These are phyloP conservation scores for Cathartes aura DNA, from an alignment of 2,113 vertebrate species.

Conservation along the genomic window DNA sequence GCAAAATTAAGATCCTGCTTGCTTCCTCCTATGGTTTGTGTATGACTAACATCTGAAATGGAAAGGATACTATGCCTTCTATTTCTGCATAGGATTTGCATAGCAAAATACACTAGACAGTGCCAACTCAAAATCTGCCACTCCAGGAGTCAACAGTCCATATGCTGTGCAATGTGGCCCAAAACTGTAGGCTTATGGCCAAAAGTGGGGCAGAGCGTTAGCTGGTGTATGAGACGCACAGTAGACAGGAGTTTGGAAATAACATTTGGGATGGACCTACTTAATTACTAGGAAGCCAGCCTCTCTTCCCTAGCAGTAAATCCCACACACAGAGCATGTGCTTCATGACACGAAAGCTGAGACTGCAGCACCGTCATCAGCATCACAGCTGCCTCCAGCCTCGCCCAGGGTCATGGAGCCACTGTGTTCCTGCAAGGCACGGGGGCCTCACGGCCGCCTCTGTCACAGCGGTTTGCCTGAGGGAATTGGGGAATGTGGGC, in stretches of 20 bases:
- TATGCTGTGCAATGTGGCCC: too few relatives aligned
- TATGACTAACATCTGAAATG: not conserved
- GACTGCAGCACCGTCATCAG: fast-evolving
- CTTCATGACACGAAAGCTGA: not conserved
- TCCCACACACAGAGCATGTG: not conserved
- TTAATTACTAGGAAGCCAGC: not conserved
- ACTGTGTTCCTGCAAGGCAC: fast-evolving
- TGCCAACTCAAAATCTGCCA: not conserved
- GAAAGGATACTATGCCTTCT: not conserved
- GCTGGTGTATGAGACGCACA: not conserved
- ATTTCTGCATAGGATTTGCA: not conserved
- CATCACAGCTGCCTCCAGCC: not conserved
- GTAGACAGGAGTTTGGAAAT: not conserved
- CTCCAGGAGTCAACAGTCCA: not conserved
- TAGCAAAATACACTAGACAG: not conserved
- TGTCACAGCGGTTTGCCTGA: fast-evolving
- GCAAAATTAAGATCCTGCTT: not conserved
- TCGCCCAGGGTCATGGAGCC: not conserved
- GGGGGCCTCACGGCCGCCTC: fast-evolving
- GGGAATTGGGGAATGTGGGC: fast-evolving
- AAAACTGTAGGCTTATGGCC: not conserved
- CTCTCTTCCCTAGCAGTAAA: not conserved
- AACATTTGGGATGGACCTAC: not conserved
- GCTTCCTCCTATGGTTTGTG: not conserved
- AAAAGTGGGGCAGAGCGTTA: not conserved